Evolutionary conservation across 2,888 invertebrate species (phyloP).

Genomic region (Plebejus argus): DNA sequence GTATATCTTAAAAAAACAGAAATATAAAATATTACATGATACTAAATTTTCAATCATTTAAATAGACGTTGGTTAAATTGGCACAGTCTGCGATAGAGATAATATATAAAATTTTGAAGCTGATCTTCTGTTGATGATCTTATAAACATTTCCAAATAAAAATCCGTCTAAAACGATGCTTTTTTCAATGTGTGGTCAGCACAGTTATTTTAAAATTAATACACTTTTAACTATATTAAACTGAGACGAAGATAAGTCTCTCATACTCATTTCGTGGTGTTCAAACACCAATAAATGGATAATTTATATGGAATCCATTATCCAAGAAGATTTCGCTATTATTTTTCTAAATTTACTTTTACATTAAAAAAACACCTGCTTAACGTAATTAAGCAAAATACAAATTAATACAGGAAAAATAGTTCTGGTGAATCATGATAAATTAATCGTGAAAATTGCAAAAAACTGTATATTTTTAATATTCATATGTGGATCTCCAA

Average conservation of each 20-base stretch:
- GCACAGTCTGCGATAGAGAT: no score
- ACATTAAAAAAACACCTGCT: no score
- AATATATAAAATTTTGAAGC: no score
- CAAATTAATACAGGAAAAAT: not conserved
- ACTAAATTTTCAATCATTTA: no score
- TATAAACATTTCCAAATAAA: not conserved
- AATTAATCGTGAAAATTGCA: not conserved
- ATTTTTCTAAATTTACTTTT: not conserved
- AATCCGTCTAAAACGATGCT: not conserved
- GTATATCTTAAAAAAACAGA: no score
- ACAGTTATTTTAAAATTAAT: not conserved
- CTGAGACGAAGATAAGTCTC: not conserved
- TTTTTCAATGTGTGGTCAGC: not conserved
- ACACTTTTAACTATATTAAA: not conserved
- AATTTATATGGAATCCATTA: not conserved
- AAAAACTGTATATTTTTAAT: no score
- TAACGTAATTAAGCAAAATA: not conserved
- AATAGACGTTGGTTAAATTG: no score
- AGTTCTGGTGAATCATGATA: not conserved
- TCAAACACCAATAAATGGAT: not conserved
- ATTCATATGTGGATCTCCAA: no score
- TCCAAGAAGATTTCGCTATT: not conserved
- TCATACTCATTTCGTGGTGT: not conserved
- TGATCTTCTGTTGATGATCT: no score
- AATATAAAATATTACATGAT: no score